Conservation (phyloP, 92 coral and sea anemone genomes). For the Zoanthus solanderi region DNA sequence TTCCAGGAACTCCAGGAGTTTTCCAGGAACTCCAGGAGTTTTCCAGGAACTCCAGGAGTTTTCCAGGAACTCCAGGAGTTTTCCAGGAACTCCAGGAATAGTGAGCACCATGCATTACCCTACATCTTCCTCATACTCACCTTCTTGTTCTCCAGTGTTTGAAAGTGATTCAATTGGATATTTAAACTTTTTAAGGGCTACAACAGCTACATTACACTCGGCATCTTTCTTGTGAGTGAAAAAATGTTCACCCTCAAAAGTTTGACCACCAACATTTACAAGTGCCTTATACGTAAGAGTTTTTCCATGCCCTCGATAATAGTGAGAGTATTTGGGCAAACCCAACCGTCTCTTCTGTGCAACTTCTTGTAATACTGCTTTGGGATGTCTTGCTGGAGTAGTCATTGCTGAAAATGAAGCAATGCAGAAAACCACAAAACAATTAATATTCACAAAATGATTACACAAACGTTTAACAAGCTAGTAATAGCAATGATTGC, state of each 20-base stretch:
- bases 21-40: too few relatives aligned
- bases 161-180: neutral
- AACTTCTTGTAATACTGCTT: slow-evolving; percentile 9
- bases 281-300: neutral
- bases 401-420: neutral
- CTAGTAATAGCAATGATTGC: too few relatives aligned
- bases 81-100: too few relatives aligned
- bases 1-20: too few relatives aligned
- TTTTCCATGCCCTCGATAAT: slow-evolving; percentile 4
- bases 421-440: too few relatives aligned
- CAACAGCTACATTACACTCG: neutral
- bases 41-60: too few relatives aligned
- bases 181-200: neutral
- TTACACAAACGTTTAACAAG: too few relatives aligned
- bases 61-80: too few relatives aligned
- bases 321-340: slow-evolving; percentile 9
- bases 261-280: neutral
- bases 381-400: neutral
- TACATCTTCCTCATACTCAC: neutral
- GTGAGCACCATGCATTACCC: too few relatives aligned
- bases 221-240: slow-evolving; percentile 13
- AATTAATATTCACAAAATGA: too few relatives aligned
- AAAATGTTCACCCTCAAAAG: neutral
- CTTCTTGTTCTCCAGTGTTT: neutral
- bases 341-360: slow-evolving; percentile 6